Evolutionary conservation across 2,888 invertebrate genomes (phyloP), one percentile per base, ranked within the genome.

Genomic region (Xestia rhomboidea): DNA sequence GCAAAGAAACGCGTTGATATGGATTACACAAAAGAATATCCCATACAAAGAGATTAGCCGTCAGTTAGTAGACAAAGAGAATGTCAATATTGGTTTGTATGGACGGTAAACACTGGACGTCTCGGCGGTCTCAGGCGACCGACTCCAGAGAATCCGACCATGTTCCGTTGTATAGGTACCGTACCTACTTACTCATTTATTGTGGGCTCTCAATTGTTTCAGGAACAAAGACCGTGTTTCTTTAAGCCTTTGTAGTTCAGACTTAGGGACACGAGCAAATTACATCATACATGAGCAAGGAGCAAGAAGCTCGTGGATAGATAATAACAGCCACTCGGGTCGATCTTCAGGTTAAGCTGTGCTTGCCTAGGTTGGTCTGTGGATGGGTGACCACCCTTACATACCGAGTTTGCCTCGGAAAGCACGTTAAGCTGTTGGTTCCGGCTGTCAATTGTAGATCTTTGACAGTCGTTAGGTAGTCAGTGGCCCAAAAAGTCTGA

Each of bases 61-160:
- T 93, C 94, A 93, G 93, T 92, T 92, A 92, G 92, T 91, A 92
- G 93, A 95, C 95, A 95, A 96, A 93, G 93, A 92, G 91, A 94
- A 93, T 95, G 95, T 95, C 96, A 96, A 96, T 95, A 95, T 95
- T 95, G 94, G 94, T 94, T 93, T 94, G 93, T 93, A 93, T 93
- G 92, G 90, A 91, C 91, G 86, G 94, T 94, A 94, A 95, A 95
- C 94, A 95, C 89, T 89, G 90, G 90, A 88, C 88, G 92, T 90
- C 91, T 93, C 57, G 18, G 57, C 27, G 27, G 57, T 27, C 57
- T 60, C 93, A 86, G 89, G 79, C 91, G 92, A 89, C 85, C 89
- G 90, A 89, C 90, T 95, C 94, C 94, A 93, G 92, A 93, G 95
- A 94, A 96, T 93, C 92, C 88, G 89, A 89, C 90, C 85, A 90